Evolutionary conservation across 2,797 vertebrate genomes (phyloP).

Genomic region (Spizella passerina): DNA sequence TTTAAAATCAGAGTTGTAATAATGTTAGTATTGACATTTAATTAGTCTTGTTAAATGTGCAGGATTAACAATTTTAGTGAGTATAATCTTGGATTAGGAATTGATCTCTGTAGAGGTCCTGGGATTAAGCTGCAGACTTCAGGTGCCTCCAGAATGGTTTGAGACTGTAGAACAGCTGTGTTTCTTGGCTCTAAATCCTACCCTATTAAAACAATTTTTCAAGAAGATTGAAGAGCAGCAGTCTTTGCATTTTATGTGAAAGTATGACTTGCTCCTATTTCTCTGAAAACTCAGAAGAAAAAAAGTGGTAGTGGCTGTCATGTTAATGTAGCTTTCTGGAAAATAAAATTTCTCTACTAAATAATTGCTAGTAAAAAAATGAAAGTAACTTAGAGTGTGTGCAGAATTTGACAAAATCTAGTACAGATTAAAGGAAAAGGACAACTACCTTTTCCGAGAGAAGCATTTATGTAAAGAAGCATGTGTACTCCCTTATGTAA

Average conservation of each 20-base stretch:
- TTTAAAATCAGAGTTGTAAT: neutral
- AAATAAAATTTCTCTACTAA: neutral
- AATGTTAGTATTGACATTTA: neutral
- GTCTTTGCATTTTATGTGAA: neutral
- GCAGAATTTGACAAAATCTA: neutral
- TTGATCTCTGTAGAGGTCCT: neutral
- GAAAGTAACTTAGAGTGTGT: rapidly evolving
- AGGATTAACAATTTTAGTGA: neutral
- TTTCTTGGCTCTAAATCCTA: neutral
- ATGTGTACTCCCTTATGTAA: neutral
- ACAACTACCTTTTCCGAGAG: neutral
- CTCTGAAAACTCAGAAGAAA: neutral
- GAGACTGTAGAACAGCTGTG: neutral
- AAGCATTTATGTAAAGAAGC: neutral
- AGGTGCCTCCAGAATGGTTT: neutral
- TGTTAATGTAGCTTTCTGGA: neutral
- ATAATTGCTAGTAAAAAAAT: neutral
- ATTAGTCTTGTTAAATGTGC: neutral
- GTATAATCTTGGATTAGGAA: neutral
- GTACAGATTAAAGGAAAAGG: neutral
- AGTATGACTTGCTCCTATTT: neutral
- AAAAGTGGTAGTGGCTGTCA: neutral
- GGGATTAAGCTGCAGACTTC: neutral
- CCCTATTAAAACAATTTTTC: neutral
- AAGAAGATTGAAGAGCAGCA: neutral